Base-by-base conservation (phyloP, 2,888 invertebrate genomes). In the Crioceris asparagi region DNA sequence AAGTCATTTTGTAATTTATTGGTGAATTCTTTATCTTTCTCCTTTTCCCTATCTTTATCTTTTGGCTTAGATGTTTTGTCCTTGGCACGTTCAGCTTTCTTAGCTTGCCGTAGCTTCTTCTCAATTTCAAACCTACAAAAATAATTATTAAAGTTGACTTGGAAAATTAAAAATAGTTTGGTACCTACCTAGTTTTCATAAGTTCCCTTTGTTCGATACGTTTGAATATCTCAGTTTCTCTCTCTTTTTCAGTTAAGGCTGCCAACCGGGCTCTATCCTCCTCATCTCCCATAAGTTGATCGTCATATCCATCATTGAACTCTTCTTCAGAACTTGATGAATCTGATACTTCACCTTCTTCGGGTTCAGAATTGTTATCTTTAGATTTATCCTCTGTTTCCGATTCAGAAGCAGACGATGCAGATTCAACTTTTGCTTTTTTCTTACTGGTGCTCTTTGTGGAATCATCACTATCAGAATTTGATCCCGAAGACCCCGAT, bases 221-320 rank as follows among this genome's bases (percentile, higher is more conserved):
- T 61, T 94, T 92, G 63, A 90, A 98, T 50, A 98, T 83, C 65
- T 96, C 96, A 38, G 93, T 91, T 67, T 98, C 97, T 29, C 97
- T 71, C 59, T 97, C 96, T 56, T 92, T 93, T 60, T 97, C 97
- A 0, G 94, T 94, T 75, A 97, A 82, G 44, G 83, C 80, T 8
- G 90, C 91, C 29, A 97, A 68, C 0, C 87, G 69, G 2, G 86
- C 83, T 53, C 88, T 78, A 68, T 97, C 97, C 49, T 91, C 94
- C 41, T 88, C 93, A 62, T 96, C 94, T 0, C 94, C 94, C 83
- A 96, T 94, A 17, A 96, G 73, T 59, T 96, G 87, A 46, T 96
- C 94, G 60, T 94, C 96, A 53, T 87, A 93, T 44, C 96, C 96
- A 67, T 97, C 96, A 59, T 92, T 83, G 59, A 94, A 96, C 62